These are phyloP conservation scores for Hipposideros larvatus DNA, from an alignment of 2,797 vertebrate genomes.

Conservation along the genomic window DNA sequence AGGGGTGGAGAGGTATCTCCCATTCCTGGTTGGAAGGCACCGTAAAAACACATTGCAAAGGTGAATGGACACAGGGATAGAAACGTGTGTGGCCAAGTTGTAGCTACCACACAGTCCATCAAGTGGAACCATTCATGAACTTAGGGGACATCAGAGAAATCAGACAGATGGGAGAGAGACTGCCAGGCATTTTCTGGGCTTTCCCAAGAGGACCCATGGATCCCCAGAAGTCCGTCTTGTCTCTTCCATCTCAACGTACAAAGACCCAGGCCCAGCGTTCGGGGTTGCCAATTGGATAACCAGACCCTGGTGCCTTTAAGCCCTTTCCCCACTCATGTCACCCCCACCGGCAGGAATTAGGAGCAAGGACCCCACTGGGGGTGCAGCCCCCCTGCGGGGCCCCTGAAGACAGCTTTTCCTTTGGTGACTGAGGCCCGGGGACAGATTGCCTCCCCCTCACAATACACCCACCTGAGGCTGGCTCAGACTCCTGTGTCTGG, in stretches of 20 bases:
- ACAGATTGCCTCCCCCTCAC: slow-evolving; percentile 80
- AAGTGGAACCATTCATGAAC: neutral
- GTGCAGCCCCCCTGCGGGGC: neutral
- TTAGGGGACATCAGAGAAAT: neutral
- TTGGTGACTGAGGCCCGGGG: slow-evolving; percentile 83
- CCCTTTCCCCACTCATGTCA: neutral
- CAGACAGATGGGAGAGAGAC: neutral
- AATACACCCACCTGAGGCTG: slow-evolving; percentile 75
- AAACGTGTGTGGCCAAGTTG: neutral
- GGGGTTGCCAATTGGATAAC: neutral
- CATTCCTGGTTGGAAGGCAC: neutral
- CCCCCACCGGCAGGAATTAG: neutral
- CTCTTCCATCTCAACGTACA: neutral
- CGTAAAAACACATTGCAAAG: neutral
- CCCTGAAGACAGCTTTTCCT: slow-evolving; percentile 19
- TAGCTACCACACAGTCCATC: neutral
- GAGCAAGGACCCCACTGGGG: neutral
- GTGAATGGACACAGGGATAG: neutral
- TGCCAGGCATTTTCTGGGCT: neutral
- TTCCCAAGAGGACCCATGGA: neutral
- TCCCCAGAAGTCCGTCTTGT: neutral
- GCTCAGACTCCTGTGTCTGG: slow-evolving; percentile 60
- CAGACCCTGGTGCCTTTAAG: neutral
- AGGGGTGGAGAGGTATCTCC: neutral
- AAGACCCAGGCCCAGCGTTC: neutral